Evolutionary conservation across 2,113 vertebrate genomes (phyloP), one percentile per base, ranked within the genome.

Genomic region (Ciconia stormi): DNA sequence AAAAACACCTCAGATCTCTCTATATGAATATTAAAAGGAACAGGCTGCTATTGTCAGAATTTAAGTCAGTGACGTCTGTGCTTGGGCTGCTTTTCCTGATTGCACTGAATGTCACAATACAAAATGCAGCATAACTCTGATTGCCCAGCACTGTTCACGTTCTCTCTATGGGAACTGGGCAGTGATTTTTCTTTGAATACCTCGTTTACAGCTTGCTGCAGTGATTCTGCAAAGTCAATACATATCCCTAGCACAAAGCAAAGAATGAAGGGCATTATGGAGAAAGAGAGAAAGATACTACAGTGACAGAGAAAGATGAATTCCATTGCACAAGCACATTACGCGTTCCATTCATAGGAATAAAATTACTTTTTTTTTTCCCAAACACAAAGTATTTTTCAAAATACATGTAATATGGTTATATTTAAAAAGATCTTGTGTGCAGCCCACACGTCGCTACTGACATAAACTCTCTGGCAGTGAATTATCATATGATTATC

Each of bases 161-260:
- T 92, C 95, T 96, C 80, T 91, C 86, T 91, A 38, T 84, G 93
- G 80, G 93, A 97, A 93, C 92, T 74, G 81, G 91, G 72, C 91
- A 93, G 92, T 52, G 74, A 86, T 95, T 97, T 95, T 96, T 93
- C 96, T 88, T 93, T 87, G 94, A 97, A 97, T 96, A 81, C 87
- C 92, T 87, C 83, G 90, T 94, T 94, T 97, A 95, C 83, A 96
- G 90, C 82, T 95, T 94, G 88, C 82, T 74, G 89, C 89, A 94
- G 83, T 72, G 81, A 89, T 95, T 97, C 93, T 96, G 85, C 82
- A 93, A 85, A 95, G 95, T 96, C 96, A 95, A 88, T 96, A 97
- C 74, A 93, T 90, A 96, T 52, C 83, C 72, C 91, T 81, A 92
- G 78, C 66, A 96, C 93, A 96, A 97, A 95, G 96, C 82, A 81